Evolutionary conservation across 2,888 invertebrate species (phyloP).

Genomic region (Chymomyza procnemis): DNA sequence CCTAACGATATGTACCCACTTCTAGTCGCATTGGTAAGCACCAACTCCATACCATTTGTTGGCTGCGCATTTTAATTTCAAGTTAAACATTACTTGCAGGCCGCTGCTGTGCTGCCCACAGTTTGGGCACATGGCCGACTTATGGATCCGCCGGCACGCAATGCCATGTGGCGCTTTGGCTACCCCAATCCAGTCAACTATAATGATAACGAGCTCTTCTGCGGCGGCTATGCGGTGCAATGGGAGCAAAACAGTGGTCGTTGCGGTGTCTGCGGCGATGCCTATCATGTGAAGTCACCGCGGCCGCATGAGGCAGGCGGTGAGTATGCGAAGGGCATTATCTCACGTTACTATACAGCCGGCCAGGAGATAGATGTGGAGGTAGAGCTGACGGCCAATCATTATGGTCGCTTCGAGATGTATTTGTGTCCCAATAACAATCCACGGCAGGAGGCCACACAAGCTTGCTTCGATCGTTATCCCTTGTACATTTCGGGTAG

Average conservation of each 20-base stretch:
- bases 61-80: no score
- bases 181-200: slow-evolving; percentile 96
- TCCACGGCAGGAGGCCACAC: slow-evolving; percentile 86
- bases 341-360: slow-evolving; percentile 88
- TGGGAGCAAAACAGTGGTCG: slow-evolving; percentile 91
- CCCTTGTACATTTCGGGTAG: slow-evolving; percentile 87
- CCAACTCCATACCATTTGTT: no score
- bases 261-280: slow-evolving; percentile 95
- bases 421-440: slow-evolving; percentile 92
- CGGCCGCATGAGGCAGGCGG: slow-evolving; percentile 95
- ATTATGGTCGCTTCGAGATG: slow-evolving; percentile 91
- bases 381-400: slow-evolving; percentile 93
- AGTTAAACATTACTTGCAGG: slow-evolving; percentile 3
- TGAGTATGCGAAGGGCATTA: slow-evolving; percentile 90
- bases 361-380: slow-evolving; percentile 93
- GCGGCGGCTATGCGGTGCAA: slow-evolving; percentile 93
- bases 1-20: slow-evolving; percentile 26
- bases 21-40: slow-evolving; percentile 40
- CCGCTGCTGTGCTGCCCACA: slow-evolving; percentile 25
- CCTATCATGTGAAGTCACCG: slow-evolving; percentile 84
- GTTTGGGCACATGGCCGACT: slow-evolving; percentile 89
- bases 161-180: slow-evolving; percentile 96
- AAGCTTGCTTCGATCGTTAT: slow-evolving; percentile 90
- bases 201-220: slow-evolving; percentile 95
- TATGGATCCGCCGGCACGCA: slow-evolving; percentile 95